These are phyloP conservation scores for Tetranychus urticae DNA, from an alignment of 1,140 invertebrate species.

Conservation along the genomic window DNA sequence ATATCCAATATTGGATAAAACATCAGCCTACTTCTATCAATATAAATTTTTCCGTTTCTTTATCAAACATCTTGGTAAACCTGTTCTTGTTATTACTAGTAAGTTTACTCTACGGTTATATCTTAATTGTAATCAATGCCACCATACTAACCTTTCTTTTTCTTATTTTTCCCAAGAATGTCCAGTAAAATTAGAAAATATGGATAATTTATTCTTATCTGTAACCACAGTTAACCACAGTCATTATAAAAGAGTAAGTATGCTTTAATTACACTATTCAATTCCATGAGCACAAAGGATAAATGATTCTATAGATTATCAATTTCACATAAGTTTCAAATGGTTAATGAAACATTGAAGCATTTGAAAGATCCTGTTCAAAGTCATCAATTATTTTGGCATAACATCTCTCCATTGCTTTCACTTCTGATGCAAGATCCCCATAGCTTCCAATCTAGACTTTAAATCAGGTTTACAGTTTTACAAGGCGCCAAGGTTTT, in stretches of 20 bases:
- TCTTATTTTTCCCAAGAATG: not conserved
- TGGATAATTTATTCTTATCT: constrained; percentile 11
- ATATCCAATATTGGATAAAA: constrained; percentile 2
- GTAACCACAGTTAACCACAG: constrained; percentile 8
- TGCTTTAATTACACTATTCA: not conserved
- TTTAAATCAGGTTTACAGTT: too few relatives aligned
- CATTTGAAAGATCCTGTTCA: too few relatives aligned
- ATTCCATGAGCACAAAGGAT: too few relatives aligned
- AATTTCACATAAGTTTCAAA: too few relatives aligned
- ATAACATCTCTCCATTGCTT: too few relatives aligned
- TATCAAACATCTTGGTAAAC: constrained; percentile 2
- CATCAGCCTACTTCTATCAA: constrained; percentile 5
- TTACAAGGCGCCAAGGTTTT: too few relatives aligned
- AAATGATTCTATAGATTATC: too few relatives aligned
- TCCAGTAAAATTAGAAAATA: constrained; percentile 7
- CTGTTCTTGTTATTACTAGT: constrained; percentile 1
- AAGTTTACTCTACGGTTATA: not conserved
- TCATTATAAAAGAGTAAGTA: constrained; percentile 4
- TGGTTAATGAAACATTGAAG: too few relatives aligned
- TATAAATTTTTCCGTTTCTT: constrained; percentile 3
- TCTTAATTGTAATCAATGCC: not conserved
- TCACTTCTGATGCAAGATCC: too few relatives aligned
- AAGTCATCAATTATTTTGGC: too few relatives aligned
- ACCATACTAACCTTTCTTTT: not conserved
- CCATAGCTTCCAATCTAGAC: too few relatives aligned